Evolutionary conservation across 1,140 invertebrate genomes (phyloP), one percentile per base, ranked within the genome.

Genomic region (Rhysida immarginata): DNA sequence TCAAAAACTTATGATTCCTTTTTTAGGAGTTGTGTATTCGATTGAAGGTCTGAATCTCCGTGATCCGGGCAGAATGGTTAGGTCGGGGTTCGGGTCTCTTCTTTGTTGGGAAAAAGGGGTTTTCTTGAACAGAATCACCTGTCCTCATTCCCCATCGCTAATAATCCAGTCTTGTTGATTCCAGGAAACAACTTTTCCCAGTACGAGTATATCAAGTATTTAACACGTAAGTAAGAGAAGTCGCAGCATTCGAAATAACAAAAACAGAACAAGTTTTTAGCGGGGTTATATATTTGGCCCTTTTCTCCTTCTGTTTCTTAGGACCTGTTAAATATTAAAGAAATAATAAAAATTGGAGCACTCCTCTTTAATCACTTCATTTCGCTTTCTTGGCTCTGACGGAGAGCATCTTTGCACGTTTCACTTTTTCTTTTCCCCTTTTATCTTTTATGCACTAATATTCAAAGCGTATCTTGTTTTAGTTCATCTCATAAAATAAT

Each of bases 191-290:
- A 79, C 73, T 78, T 77, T 74, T 78, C 78, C 61, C 76, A 78
- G 71, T 77, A 77, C 72, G 73, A 76, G 60, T 79, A 77, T 72
- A 78, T 79, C 70, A 76, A 78, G 66, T 79, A 78, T 71, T 71
- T 79, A 67, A 78, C 78, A 77, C 78, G 77, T 79, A 78, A 79
- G 78, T 78, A 46, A 16, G 16, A 20, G 5, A 21, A 44, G 13
- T 23, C n/a, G 20, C 16, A 44, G 14, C n/a, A 14, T 23, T 54
- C 35, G 3, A 24, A 13, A 5, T 16, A 3, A 3, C 11, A 14
- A 5, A 43, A 5, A 43, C 23, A 8, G 5, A 16, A 42, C n/a
- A 16, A 14, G 11, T 21, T 3, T 21, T 21, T 16, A 20, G 11
- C 20, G 26, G 14, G 5, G 8, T 13, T 13, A 11, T 54, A 29